Evolutionary conservation across 2,113 vertebrate species (phyloP).

Genomic region (Anoplopoma fimbria): DNA sequence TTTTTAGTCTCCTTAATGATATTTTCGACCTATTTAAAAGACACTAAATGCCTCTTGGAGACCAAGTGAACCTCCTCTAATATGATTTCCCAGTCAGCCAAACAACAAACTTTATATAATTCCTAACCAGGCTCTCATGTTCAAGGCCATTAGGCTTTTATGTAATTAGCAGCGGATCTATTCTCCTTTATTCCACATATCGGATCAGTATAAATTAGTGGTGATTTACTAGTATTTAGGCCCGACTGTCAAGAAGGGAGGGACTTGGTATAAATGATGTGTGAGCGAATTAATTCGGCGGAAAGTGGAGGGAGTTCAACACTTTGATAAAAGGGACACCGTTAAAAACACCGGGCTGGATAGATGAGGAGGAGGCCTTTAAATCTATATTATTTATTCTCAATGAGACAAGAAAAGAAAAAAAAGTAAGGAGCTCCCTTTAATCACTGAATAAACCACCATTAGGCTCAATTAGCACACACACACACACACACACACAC

Average conservation of each 20-base stretch:
- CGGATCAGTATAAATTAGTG: slow-evolving; percentile 95
- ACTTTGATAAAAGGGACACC: slow-evolving; percentile 70
- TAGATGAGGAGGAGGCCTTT: not conserved
- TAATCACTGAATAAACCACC: slow-evolving; percentile 81
- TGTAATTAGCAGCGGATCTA: slow-evolving; percentile 95
- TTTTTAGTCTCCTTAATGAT: slow-evolving; percentile 26
- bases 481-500: slow-evolving; percentile 6
- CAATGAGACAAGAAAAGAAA: slow-evolving; percentile 69
- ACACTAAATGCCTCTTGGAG: slow-evolving; percentile 84
- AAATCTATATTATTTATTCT: slow-evolving; percentile 86
- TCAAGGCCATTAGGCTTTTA: slow-evolving; percentile 96
- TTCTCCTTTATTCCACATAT: slow-evolving; percentile 95
- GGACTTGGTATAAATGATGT: slow-evolving; percentile 94
- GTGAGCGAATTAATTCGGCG: slow-evolving; percentile 91
- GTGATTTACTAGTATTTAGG: slow-evolving; percentile 95
- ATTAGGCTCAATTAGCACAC: slow-evolving; percentile 72
- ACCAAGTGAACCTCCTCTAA: slow-evolving; percentile 92
- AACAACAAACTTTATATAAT: slow-evolving; percentile 97
- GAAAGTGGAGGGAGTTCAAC: slow-evolving; percentile 88
- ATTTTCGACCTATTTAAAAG: slow-evolving; percentile 64
- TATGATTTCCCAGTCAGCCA: slow-evolving; percentile 92
- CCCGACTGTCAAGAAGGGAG: slow-evolving; percentile 90
- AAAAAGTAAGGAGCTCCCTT: slow-evolving; percentile 51
- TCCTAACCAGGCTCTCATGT: slow-evolving; percentile 92
- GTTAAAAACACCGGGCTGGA: slow-evolving; percentile 25